phyloP scores from a whole-genome alignment of 2,113 vertebrate species.

The Calidris pugnax region DNA sequence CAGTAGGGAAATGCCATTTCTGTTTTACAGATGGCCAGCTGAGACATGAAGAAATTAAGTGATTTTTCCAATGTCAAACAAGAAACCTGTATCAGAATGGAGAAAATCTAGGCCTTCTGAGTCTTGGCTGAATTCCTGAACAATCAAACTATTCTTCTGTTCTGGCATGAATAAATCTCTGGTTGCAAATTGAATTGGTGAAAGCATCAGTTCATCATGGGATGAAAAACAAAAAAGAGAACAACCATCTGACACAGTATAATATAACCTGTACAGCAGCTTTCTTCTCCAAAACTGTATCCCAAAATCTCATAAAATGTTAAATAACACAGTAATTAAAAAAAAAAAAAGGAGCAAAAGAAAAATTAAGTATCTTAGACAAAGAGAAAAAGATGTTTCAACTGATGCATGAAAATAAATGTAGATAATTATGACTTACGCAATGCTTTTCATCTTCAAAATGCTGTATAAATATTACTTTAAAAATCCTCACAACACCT shows the following conservation, averaged over 20 bases:
- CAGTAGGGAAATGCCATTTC: conserved; percentile 15
- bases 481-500: conserved; percentile 26
- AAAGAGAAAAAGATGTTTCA: conserved; percentile 55
- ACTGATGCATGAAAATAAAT: conserved; percentile 61
- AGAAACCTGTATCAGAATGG: neutral
- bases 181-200: conserved; percentile 5
- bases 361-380: conserved; percentile 22
- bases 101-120: conserved; percentile 10
- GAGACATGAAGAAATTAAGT: neutral
- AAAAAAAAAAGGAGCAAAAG: neutral
- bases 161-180: conserved; percentile 27
- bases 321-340: conserved; percentile 28
- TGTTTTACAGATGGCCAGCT: neutral
- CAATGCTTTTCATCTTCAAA: conserved; percentile 34
- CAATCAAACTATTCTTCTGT: conserved; percentile 24
- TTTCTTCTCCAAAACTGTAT: neutral
- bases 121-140: conserved; percentile 26
- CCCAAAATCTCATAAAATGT: neutral
- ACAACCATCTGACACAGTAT: neutral
- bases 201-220: conserved; percentile 24
- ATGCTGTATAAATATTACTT: conserved; percentile 64
- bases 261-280: conserved; percentile 12
- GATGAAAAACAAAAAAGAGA: conserved; percentile 4
- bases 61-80: neutral
- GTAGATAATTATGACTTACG: conserved; percentile 53